Evolutionary conservation across 37 sponge, comb jelly and placozoan species (phyloP).

Genomic region (Crambe crambe): DNA sequence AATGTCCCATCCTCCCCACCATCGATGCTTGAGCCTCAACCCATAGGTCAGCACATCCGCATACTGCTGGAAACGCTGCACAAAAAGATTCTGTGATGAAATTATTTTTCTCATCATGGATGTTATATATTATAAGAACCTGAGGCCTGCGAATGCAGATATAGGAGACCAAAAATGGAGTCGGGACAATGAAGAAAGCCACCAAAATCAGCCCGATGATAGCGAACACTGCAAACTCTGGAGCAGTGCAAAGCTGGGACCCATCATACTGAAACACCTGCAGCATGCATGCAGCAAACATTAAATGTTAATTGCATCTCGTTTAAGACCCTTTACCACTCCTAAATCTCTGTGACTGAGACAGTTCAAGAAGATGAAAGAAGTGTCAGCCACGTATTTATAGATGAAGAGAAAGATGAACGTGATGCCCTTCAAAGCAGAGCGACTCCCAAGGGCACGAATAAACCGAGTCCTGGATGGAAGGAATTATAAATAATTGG

Average conservation of each 20-base stretch:
- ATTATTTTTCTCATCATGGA: too few relatives aligned
- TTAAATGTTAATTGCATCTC: too few relatives aligned
- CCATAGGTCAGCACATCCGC: conserved; percentile 76
- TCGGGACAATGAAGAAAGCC: conserved; percentile 41
- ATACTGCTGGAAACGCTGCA: conserved; percentile 68
- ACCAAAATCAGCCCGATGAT: conserved; percentile 46
- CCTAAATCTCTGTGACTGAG: background rate
- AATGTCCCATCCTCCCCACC: conserved; percentile 85
- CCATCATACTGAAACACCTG: conserved; percentile 77
- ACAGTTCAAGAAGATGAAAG: conserved; percentile 77
- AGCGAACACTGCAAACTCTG: conserved; percentile 43
- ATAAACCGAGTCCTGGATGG: conserved; percentile 44
- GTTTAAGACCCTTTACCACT: background rate
- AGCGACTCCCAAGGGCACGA: conserved; percentile 39
- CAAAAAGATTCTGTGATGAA: background rate
- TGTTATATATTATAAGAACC: too few relatives aligned
- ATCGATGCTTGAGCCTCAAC: conserved; percentile 50
- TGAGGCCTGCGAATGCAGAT: conserved; percentile 45
- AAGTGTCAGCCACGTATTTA: conserved; percentile 78
- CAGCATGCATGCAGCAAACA: background rate
- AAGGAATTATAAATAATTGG: conserved; percentile 8
- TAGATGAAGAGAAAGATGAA: conserved; percentile 65
- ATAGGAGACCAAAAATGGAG: conserved; percentile 39
- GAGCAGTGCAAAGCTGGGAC: conserved; percentile 17
- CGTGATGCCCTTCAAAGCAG: conserved; percentile 68